Base-by-base conservation (phyloP, 2,888 invertebrate species). In the Habrosyne pyritoides region DNA sequence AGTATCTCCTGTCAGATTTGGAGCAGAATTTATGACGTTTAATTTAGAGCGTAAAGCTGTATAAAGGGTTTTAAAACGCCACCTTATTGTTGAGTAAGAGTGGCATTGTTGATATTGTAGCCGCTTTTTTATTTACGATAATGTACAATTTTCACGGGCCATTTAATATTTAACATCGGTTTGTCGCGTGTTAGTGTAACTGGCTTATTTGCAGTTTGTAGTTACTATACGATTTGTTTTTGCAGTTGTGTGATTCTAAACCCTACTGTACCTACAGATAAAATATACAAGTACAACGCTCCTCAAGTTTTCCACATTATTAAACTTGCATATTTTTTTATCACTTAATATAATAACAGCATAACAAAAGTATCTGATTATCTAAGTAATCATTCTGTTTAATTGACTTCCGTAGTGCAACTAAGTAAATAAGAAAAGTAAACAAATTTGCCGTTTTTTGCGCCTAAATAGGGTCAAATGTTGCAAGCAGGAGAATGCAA, bases 61-160 rank as follows among this genome's bases (percentile, higher is more conserved):
- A 61, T 64, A 66, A 68, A 71, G 77, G 81, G 77, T 81, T 76
- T 57, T 64, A 73, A 79, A 75, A 71, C 71, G 71, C 66, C 70
- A 61, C 60, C 59, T 73, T 75, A 77, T 81, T 83, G 81, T 81
- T 67, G 60, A 60, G 58, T 73, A 70, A 82, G 75, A 75, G 74
- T 60, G 59, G 70, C 63, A 68, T 76, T 84, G 82, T 81, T 76
- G 71, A 57, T 68, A 72, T 73, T 79, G 71, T 71, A 63, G 57
- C 56, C 55, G 54, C 54, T 64, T 63, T 66, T 81, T 83, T 87
- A 87, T 89, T 87, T 86, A 89, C 83, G 85, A 85, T 84, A 79
- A 86, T 77, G 78, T 71, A 72, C 68, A 74, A 83, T 87, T 86
- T 85, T 83, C 79, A 87, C 81, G 83, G 71, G 60, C 79, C 81